Evolutionary conservation across 2,888 invertebrate species (phyloP), one percentile per base, ranked within the genome.

Genomic region (Nebria brevicollis): DNA sequence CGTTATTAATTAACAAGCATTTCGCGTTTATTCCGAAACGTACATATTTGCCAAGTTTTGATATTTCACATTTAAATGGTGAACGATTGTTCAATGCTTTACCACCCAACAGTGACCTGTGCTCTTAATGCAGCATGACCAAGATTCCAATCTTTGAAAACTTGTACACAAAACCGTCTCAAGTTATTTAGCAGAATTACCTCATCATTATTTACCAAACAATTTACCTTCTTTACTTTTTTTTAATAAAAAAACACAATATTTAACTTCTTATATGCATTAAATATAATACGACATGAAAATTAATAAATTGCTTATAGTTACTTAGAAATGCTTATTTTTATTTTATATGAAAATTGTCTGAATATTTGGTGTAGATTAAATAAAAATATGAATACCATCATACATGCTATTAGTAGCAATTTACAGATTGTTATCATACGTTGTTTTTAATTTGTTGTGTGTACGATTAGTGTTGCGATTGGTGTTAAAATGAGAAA

Each of bases 21-120:
- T 34, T 34, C 20, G 20, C 20, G 20, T 20, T 20, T 20, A 20
- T 20, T 20, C 20, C 20, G 20, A 1, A 2, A 34, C 34, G 34
- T 4, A 34, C 5, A 34, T 34, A 34, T 34, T 34, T 34, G 66
- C 20, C 20, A 20, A 20, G 20, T 20, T 20, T 34, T 34, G 5
- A 4, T 34, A 34, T 5, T 34, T 4, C 34, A 34, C 34, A 34
- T 34, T 34, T 34, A 34, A 34, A 34, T 34, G 34, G 34, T 11
- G 68, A 8, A 54, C 68, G 68, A 68, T 68, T 68, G 68, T 13
- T 68, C 68, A 68, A 68, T 26, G 68, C 26, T 68, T 15, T 68
- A 68, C 68, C 68, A 68, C 7, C 7, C 68, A 68, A 68, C 68
- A 10, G 68, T 25, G 68, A 25, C 20, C 20, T 13, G 68, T 68